Evolutionary conservation across 2,888 invertebrate species (phyloP), one percentile per base, ranked within the genome.

Genomic region (Exephanes ischioxanthus): DNA sequence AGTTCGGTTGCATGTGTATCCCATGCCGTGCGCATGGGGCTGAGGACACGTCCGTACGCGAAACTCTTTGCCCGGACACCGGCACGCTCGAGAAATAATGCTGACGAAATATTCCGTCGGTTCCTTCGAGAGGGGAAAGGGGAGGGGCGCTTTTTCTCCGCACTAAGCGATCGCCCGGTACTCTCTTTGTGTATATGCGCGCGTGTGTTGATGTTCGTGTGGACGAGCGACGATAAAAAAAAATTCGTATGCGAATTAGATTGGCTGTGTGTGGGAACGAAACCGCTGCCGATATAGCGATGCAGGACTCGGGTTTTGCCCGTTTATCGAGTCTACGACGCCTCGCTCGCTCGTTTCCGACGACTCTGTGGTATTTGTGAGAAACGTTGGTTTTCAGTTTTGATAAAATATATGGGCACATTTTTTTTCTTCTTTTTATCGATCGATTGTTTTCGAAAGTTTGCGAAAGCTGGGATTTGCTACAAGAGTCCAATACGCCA

Each of bases 91-190:
- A 66, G 70, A 71, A 66, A 76, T 71, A 71, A 76, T 71, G 70
- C 80, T 80, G 75, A 84, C 75, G 84, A 84, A 84, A 80, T 71
- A 80, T 80, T 41, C 55, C 70, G 73, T 33, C 16, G 19, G 61
- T 67, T 68, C 41, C 68, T 67, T 61, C 68, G 14, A 45, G 37
- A 61, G 51, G 37, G 58, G 16, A 55, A 19, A 30, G 61, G 33
- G 16, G 16, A 19, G 30, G 58, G 45, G 22, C 71, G 67, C 61
- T 26, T 53, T 67, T 68, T 79, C 45, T 72, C 16, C 9, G 7
- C 19, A 4, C 51, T 61, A 70, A 67, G 16, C 72, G 73, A 58
- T 83, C 70, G 26, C 33, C 66, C 76, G 66, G n/a, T 33, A 16
- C 61, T 45, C n/a, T 30, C 37, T 53, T n/a, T 16, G 51, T 33